Percentiles rank a stretch among this genome's conserved stretches.
Evolutionary conservation across 2,888 invertebrate species (phyloP).

Genomic region (Pseudanteris insignis): DNA sequence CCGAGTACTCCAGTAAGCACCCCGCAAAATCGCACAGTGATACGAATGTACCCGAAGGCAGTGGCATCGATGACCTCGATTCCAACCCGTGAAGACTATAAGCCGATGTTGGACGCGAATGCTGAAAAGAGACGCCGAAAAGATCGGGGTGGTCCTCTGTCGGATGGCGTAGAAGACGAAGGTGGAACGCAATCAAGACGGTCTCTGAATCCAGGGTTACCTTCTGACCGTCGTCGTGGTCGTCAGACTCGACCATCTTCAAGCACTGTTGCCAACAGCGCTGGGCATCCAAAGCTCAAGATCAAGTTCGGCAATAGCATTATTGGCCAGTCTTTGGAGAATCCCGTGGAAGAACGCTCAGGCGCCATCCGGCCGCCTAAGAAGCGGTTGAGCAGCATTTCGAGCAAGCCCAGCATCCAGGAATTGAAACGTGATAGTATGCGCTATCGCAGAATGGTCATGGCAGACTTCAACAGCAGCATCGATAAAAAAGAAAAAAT

Average conservation of each 20-base stretch:
- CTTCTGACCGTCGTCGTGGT: conserved; percentile 57
- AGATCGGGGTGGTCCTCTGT: conserved; percentile 59
- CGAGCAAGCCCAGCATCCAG: conserved; percentile 73
- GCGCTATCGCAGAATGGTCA: conserved; percentile 85
- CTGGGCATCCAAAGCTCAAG: conserved; percentile 73
- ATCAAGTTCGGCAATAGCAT: conserved; percentile 77
- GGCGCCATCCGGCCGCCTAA: conserved; percentile 76
- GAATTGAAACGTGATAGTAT: conserved; percentile 85
- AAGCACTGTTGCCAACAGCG: conserved; percentile 65
- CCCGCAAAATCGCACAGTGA: conserved; percentile 76
- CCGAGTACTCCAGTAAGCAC: conserved; percentile 71
- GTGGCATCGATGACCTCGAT: conserved; percentile 89
- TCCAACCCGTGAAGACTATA: conserved; percentile 86
- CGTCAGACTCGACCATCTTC: conserved; percentile 57
- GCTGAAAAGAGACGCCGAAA: conserved; percentile 76
- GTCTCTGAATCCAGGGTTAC: conserved; percentile 57
- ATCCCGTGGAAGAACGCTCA: conserved; percentile 59
- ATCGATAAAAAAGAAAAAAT: conserved; percentile 69
- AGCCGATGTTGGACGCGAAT: conserved; percentile 73
- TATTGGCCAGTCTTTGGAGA: conserved; percentile 69
- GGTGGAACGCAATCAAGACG: conserved; percentile 61
- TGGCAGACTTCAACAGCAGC: conserved; percentile 82
- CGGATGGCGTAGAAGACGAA: conserved; percentile 55
- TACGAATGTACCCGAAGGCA: conserved; percentile 83
- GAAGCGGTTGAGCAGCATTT: conserved; percentile 75